Conservation (phyloP, 1,140 invertebrate species). For the Rhopalosiphum padi region DNA sequence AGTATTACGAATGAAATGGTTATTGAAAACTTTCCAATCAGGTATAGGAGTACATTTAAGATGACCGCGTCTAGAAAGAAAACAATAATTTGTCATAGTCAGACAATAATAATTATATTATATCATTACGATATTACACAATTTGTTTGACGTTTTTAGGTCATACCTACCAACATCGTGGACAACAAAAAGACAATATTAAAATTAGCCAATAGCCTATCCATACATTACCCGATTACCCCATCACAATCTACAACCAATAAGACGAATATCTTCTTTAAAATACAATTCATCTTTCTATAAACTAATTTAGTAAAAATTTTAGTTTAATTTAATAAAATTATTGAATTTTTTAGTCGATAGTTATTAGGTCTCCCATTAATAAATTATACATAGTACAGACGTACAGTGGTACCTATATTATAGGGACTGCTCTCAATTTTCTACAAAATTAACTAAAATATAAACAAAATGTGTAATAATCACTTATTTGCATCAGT, state of each 20-base stretch:
- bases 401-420: neutral
- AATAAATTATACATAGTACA: neutral
- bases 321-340: no score
- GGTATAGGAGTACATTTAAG: slow-evolving; percentile 65
- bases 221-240: neutral
- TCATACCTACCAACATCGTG: neutral
- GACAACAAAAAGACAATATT: neutral
- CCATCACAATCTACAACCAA: no score
- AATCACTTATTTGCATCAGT: no score
- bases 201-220: neutral
- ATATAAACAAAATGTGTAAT: no score
- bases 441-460: no score
- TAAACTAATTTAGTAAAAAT: neutral
- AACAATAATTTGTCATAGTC: neutral
- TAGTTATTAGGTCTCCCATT: neutral
- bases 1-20: slow-evolving; percentile 74
- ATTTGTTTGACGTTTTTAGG: neutral
- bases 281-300: neutral
- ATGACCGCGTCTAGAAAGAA: slow-evolving; percentile 56
- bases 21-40: slow-evolving; percentile 79
- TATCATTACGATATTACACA: neutral
- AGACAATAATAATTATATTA: neutral
- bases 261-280: neutral
- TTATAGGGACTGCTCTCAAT: neutral
- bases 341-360: neutral